Conservation (phyloP, 2,888 invertebrate species). For the Dermolepida albohirtum region DNA sequence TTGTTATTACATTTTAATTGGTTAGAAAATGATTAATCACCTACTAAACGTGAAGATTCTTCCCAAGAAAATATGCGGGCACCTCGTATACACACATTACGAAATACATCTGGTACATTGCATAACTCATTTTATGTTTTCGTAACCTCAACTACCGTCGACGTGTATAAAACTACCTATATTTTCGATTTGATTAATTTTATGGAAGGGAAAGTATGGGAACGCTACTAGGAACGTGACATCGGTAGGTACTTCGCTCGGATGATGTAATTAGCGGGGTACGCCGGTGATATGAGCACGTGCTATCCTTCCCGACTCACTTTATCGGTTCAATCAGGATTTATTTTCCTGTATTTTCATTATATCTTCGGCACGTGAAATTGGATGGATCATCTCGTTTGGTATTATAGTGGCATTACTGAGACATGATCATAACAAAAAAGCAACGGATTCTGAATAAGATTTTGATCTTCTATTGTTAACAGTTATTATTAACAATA, state of each 20-base stretch:
- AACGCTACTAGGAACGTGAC: conserved; percentile 24
- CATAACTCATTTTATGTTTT: conserved; percentile 11
- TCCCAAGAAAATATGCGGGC: neutral
- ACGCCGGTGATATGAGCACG: conserved; percentile 38
- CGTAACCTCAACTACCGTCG: too few species aligned
- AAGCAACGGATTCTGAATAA: too few species aligned
- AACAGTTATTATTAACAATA: too few species aligned
- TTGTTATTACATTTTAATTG: conserved; percentile 34
- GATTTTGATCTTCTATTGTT: too few species aligned
- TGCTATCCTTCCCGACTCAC: neutral
- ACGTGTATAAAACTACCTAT: conserved; percentile 10
- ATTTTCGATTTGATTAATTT: conserved; percentile 30
- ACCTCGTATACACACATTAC: neutral
- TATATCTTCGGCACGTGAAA: too few species aligned
- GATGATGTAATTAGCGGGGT: conserved; percentile 21
- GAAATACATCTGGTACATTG: conserved; percentile 4
- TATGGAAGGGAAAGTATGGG: conserved; percentile 15
- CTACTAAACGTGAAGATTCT: conserved; percentile 18
- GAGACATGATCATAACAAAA: too few species aligned
- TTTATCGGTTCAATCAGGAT: too few species aligned
- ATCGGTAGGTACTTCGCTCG: conserved; percentile 12
- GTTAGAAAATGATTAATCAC: conserved; percentile 35
- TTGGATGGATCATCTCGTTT: too few species aligned
- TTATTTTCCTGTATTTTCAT: too few species aligned
- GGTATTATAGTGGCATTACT: too few species aligned